Percentiles rank a stretch among this genome's conserved stretches.
Conservation (phyloP, 2,113 vertebrate species). For the Lutjanus erythropterus region DNA sequence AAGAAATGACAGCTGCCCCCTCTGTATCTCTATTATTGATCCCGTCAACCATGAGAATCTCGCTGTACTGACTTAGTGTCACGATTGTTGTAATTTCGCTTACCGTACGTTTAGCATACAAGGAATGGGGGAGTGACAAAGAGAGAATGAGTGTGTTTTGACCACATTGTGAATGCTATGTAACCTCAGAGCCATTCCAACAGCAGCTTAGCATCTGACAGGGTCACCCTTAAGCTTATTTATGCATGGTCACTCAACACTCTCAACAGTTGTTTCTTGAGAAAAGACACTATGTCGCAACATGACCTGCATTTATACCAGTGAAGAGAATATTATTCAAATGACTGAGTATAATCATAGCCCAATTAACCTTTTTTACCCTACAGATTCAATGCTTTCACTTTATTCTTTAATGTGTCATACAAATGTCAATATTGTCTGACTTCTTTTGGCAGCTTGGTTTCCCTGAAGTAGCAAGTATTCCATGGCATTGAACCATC, state of each 20-base stretch:
- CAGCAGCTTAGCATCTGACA: constrained; percentile 20
- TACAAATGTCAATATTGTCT: background rate
- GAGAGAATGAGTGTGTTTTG: constrained; percentile 1
- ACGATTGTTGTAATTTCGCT: background rate
- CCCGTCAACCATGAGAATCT: constrained; percentile 5
- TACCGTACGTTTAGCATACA: constrained; percentile 1
- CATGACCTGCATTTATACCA: background rate
- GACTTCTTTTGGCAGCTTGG: background rate
- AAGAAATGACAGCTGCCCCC: constrained; percentile 8
- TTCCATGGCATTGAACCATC: background rate
- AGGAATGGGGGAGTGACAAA: constrained; percentile 7
- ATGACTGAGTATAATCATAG: background rate
- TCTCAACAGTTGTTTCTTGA: constrained; percentile 36
- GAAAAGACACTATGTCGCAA: constrained; percentile 5
- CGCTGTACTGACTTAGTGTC: background rate
- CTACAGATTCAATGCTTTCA: background rate
- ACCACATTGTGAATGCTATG: constrained; percentile 10
- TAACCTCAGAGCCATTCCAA: constrained; percentile 24
- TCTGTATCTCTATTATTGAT: constrained; percentile 28
- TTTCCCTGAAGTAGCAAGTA: background rate
- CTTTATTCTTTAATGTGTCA: background rate
- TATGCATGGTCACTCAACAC: constrained; percentile 33
- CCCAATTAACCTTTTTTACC: background rate
- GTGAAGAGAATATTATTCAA: constrained; percentile 1
- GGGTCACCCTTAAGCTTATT: constrained; percentile 27